Percentiles rank a stretch among this genome's conserved stretches.
Evolutionary conservation across 2,888 invertebrate species (phyloP).

Genomic region (Hecatera dysodea): DNA sequence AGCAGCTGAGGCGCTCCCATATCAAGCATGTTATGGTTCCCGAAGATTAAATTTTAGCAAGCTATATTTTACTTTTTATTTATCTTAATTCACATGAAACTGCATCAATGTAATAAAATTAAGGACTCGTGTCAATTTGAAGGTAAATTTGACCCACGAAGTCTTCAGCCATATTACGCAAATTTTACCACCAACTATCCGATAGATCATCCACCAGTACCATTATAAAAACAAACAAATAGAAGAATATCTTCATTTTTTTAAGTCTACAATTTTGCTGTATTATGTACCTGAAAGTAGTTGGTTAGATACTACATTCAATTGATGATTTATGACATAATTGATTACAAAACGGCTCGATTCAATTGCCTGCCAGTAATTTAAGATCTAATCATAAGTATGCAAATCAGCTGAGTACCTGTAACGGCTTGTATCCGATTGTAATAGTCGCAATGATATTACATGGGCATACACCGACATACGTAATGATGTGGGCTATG

Average conservation of each 20-base stretch:
- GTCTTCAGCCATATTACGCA: neutral
- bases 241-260: neutral
- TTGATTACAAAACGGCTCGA: slow-evolving; percentile 52
- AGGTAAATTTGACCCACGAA: neutral
- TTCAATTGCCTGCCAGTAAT: slow-evolving; percentile 46
- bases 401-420: slow-evolving; percentile 57
- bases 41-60: neutral
- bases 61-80: too few species aligned
- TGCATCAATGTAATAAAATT: too few species aligned
- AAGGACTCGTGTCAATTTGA: too few species aligned
- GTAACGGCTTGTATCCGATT: slow-evolving; percentile 52
- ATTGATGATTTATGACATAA: slow-evolving; percentile 57
- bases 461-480: slow-evolving; percentile 37
- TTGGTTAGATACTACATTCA: slow-evolving; percentile 29
- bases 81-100: too few species aligned
- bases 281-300: neutral
- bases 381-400: slow-evolving; percentile 55
- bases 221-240: neutral
- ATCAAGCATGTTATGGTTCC: neutral
- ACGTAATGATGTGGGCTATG: slow-evolving; percentile 44
- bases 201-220: neutral
- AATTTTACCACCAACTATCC: neutral
- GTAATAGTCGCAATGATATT: slow-evolving; percentile 45
- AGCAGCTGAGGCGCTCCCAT: too few species aligned
- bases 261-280: neutral